Base-by-base conservation (phyloP, 2,797 vertebrate species). In the Silurus lanzhouensis region DNA sequence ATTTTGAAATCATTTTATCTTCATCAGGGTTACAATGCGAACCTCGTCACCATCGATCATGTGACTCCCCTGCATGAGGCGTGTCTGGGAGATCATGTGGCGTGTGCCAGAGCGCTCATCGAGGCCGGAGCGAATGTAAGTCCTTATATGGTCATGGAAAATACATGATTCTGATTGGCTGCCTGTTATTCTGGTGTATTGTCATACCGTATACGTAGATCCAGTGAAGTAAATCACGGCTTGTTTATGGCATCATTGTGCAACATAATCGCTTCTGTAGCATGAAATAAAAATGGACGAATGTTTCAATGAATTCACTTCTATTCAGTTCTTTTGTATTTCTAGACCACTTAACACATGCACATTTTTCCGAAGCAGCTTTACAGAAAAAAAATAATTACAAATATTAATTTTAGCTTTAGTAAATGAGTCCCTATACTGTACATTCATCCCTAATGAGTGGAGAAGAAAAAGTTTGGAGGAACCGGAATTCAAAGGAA, bases 11-110 rank as follows among this genome's bases (percentile, higher is more conserved):
- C 25, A 58, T 81, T 87, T 75, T 85, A 80, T 87, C 70, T 22
- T 52, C 82, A n/a, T 22, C 74, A 99, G 98, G 98, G 98, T 52
- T 97, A 97, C 90, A 96, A 95, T 70, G 95, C 96, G 17, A 96
- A 98, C 91, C 96, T 95, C 0, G 91, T 97, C 71, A 99, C 98
- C 52, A 98, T 99, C 38, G 97, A 99, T 90, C 97, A 98, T 66
- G 95, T 99, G 88, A 98, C 97, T 46, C 98, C 98, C 6, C 91
- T 99, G 64, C 98, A 99, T 17, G 98, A 99, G 92, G 98, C 98
- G 88, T 99, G 98, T 88, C 94, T 99, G 70, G 97, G 97, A 63
- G 97, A 97, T 91, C 98, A 99, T 0, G 96, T 97, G 4, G 96
- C 96, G 14, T 99, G 98, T 90, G 97, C 97, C 83, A 94, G 96